These are phyloP conservation scores for Herminia tarsipennalis DNA, from an alignment of 2,888 invertebrate species.

Conservation along the genomic window DNA sequence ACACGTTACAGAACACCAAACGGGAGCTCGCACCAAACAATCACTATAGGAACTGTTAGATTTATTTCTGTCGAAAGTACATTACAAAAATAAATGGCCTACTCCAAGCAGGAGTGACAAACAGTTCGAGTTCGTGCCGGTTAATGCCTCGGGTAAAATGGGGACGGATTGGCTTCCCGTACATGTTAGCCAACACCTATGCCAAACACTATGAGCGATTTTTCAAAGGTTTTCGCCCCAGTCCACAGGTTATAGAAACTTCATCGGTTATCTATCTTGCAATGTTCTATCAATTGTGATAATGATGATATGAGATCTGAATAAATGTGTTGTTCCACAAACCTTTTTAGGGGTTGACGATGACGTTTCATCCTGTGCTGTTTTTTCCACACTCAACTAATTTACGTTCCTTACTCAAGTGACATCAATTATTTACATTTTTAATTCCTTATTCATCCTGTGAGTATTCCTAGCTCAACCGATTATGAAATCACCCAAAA, in stretches of 20 bases:
- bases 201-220: conserved; percentile 40
- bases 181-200: conserved; percentile 47
- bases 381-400: too few relatives aligned
- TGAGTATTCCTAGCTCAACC: too few relatives aligned
- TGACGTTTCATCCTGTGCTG: too few relatives aligned
- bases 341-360: too few relatives aligned
- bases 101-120: conserved; percentile 67
- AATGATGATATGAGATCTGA: too few relatives aligned
- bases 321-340: too few relatives aligned
- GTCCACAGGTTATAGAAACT: neutral
- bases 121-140: conserved; percentile 61
- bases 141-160: conserved; percentile 68
- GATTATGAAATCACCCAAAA: too few relatives aligned
- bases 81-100: conserved; percentile 69
- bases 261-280: too few relatives aligned
- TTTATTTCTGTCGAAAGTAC: conserved; percentile 64
- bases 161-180: conserved; percentile 59
- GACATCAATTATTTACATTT: too few relatives aligned
- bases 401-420: too few relatives aligned
- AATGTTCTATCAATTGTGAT: too few relatives aligned
- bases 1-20: conserved; percentile 33
- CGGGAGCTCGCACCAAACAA: conserved; percentile 50
- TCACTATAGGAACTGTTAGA: conserved; percentile 62
- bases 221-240: conserved; percentile 30
- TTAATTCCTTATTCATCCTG: too few relatives aligned